Evolutionary conservation across 2,113 vertebrate genomes (phyloP).

Genomic region (Podarcis cretensis): DNA sequence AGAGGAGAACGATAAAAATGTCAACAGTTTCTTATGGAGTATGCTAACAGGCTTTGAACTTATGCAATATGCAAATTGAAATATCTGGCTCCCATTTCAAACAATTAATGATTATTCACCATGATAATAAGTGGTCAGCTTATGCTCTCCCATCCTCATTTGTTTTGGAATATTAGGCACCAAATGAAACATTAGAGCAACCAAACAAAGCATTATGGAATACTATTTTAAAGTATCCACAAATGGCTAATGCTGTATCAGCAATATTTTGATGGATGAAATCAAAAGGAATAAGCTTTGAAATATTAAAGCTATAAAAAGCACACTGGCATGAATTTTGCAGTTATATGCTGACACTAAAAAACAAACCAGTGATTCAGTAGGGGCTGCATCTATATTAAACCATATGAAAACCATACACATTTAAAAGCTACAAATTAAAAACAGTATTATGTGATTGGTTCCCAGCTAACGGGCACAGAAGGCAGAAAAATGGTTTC

Average conservation of each 20-base stretch:
- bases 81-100: conserved; percentile 23
- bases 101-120: conserved; percentile 41
- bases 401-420: neutral
- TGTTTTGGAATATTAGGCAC: conserved; percentile 50
- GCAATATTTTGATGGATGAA: conserved; percentile 29
- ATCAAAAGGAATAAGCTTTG: conserved; percentile 8
- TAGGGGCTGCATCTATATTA: neutral
- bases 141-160: conserved; percentile 30
- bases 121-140: conserved; percentile 35
- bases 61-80: conserved; percentile 32
- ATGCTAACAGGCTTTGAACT: conserved; percentile 33
- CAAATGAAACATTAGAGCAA: conserved; percentile 52
- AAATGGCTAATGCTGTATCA: conserved; percentile 6
- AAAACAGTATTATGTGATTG: neutral
- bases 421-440: conserved; percentile 12
- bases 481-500: neutral
- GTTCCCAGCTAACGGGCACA: neutral
- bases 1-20: conserved; percentile 24
- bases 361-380: conserved; percentile 41
- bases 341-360: conserved; percentile 6
- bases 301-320: conserved; percentile 27
- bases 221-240: conserved; percentile 1
- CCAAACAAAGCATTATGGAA: conserved; percentile 26
- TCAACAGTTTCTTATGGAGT: conserved; percentile 20
- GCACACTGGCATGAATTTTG: conserved; percentile 6